A percentile compares a stretch with the other conserved stretches of the same genome.
These are phyloP conservation scores for Clanis bilineata DNA, from an alignment of 2,888 invertebrate species.

Conservation along the genomic window DNA sequence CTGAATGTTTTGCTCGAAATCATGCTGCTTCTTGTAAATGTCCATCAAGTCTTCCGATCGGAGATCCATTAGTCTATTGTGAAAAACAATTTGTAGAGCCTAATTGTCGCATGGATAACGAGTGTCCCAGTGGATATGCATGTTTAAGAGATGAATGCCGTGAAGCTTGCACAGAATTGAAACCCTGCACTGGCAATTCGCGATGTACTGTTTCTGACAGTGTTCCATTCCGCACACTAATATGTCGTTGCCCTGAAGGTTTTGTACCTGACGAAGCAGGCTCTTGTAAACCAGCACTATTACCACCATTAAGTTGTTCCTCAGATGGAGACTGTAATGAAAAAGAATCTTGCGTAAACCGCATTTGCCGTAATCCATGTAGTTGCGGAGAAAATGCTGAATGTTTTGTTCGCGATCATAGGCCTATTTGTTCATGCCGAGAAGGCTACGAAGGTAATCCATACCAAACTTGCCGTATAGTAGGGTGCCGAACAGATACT, in stretches of 20 bases:
- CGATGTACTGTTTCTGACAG: slow-evolving; percentile 92
- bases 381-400: slow-evolving; percentile 93
- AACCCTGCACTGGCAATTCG: slow-evolving; percentile 89
- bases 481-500: slow-evolving; percentile 91
- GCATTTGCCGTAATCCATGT: slow-evolving; percentile 93
- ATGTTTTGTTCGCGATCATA: slow-evolving; percentile 91
- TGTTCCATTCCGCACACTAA: slow-evolving; percentile 92
- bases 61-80: slow-evolving; percentile 91
- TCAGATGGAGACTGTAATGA: slow-evolving; percentile 90
- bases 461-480: slow-evolving; percentile 88
- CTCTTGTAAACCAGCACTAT: slow-evolving; percentile 87
- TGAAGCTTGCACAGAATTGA: slow-evolving; percentile 88
- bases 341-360: slow-evolving; percentile 91
- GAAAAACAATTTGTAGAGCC: slow-evolving; percentile 80
- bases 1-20: slow-evolving; percentile 89
- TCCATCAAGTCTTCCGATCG: slow-evolving; percentile 89
- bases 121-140: slow-evolving; percentile 91
- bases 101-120: slow-evolving; percentile 89
- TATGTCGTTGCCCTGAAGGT: slow-evolving; percentile 93
- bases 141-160: slow-evolving; percentile 90
- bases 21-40: slow-evolving; percentile 92
- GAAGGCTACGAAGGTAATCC: slow-evolving; percentile 94
- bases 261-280: slow-evolving; percentile 91
- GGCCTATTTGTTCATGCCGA: slow-evolving; percentile 93
- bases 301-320: slow-evolving; percentile 89